Evolutionary conservation across 1,140 invertebrate genomes (phyloP).

Genomic region (Cydia amplana): DNA sequence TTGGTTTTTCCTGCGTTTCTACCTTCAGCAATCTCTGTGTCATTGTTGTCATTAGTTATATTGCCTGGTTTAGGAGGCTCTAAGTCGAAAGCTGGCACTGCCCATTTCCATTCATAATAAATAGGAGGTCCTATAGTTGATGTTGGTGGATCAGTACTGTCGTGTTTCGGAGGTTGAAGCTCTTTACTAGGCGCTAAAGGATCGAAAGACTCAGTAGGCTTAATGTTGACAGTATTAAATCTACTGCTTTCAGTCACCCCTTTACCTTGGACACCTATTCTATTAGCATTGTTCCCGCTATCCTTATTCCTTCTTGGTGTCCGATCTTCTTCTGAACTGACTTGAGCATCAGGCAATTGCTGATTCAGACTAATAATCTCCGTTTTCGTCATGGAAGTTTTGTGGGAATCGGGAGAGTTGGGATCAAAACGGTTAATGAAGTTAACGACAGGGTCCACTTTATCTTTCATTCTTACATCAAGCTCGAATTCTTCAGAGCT

Average conservation of each 20-base stretch:
- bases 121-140: slow-evolving; percentile 82
- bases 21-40: slow-evolving; percentile 37
- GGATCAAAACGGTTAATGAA: slow-evolving; percentile 77
- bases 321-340: slow-evolving; percentile 66
- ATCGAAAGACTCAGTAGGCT: slow-evolving; percentile 41
- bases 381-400: slow-evolving; percentile 65
- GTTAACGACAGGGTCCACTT: slow-evolving; percentile 59
- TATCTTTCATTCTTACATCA: slow-evolving; percentile 46
- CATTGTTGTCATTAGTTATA: slow-evolving; percentile 41
- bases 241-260: slow-evolving; percentile 45
- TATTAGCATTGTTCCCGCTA: slow-evolving; percentile 58
- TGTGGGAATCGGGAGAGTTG: slow-evolving; percentile 60
- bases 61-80: slow-evolving; percentile 76
- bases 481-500: slow-evolving; percentile 45
- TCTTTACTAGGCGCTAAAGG: slow-evolving; percentile 51
- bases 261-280: slow-evolving; percentile 57
- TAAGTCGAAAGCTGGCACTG: slow-evolving; percentile 80
- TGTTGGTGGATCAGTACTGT: slow-evolving; percentile 59
- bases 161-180: slow-evolving; percentile 66
- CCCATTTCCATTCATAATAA: slow-evolving; percentile 83
- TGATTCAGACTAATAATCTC: slow-evolving; percentile 67
- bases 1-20: slow-evolving; percentile 43
- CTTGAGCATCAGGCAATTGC: slow-evolving; percentile 63
- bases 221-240: slow-evolving; percentile 61
- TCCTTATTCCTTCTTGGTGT: slow-evolving; percentile 63